These are phyloP conservation scores for Diglossa cyanea DNA, from an alignment of 2,797 vertebrate species.

Conservation along the genomic window DNA sequence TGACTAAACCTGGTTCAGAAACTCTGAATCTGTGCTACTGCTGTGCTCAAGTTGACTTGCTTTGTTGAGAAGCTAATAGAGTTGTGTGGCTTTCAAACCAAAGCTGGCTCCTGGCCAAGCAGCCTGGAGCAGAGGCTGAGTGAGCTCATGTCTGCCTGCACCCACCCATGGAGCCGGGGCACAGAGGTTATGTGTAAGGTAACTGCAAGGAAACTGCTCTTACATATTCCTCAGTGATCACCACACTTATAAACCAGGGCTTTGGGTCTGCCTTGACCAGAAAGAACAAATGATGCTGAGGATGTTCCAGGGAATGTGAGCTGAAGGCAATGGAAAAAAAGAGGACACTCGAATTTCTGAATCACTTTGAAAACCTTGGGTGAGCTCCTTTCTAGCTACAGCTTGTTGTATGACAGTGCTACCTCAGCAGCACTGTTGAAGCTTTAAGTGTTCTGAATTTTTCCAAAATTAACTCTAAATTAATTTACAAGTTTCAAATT, in stretches of 20 bases:
- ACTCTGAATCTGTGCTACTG: neutral
- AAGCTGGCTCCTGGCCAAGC: neutral
- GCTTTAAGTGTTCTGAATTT: neutral
- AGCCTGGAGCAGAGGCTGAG: neutral
- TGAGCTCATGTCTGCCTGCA: conserved; percentile 13
- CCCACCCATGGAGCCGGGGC: neutral
- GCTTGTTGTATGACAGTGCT: neutral
- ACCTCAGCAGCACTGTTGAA: neutral
- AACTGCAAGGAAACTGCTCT: neutral
- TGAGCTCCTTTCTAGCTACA: neutral
- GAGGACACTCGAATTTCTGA: neutral
- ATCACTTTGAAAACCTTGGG: neutral
- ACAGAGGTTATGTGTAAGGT: neutral
- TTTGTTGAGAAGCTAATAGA: neutral
- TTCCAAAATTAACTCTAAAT: neutral
- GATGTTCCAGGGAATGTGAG: neutral
- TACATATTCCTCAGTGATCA: neutral
- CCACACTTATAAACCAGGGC: neutral
- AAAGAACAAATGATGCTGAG: neutral
- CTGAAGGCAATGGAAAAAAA: neutral
- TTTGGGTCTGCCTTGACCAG: neutral
- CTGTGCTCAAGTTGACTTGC: neutral
- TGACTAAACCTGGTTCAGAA: neutral
- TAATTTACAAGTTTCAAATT: neutral
- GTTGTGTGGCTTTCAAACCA: neutral